These are phyloP conservation scores for Pachyramphus minor DNA, from an alignment of 2,113 vertebrate species.

Conservation along the genomic window DNA sequence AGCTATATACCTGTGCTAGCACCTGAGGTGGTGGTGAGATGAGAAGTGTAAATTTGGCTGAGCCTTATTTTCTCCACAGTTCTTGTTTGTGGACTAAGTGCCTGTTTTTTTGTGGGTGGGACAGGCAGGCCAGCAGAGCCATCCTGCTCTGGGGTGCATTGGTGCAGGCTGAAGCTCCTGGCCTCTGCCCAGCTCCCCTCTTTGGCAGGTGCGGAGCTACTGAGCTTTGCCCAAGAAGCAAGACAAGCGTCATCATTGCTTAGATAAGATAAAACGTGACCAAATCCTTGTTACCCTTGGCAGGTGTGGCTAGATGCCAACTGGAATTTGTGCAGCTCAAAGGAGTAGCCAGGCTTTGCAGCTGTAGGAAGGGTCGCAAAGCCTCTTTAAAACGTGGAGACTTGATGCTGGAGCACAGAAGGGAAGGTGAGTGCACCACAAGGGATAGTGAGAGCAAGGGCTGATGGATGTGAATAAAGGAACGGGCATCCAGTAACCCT, in stretches of 20 bases:
- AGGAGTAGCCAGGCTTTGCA: neutral
- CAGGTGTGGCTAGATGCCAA: neutral
- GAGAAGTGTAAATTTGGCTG: neutral
- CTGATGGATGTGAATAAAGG: neutral
- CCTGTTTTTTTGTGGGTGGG: neutral
- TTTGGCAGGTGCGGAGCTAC: neutral
- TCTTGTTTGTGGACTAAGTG: neutral
- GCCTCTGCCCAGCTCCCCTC: neutral
- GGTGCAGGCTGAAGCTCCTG: neutral
- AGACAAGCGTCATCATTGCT: neutral
- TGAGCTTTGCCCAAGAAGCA: constrained; percentile 32
- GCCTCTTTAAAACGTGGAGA: neutral
- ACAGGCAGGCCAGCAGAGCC: neutral
- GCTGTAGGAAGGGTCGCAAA: neutral
- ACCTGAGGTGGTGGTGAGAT: neutral
- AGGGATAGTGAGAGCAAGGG: neutral
- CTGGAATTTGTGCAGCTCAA: neutral
- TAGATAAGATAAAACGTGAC: neutral
- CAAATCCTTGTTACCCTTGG: neutral
- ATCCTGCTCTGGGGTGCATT: neutral
- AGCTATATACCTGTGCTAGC: neutral
- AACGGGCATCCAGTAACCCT: neutral
- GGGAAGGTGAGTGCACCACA: neutral
- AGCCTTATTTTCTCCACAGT: neutral
- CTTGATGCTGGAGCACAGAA: neutral